Evolutionary conservation across 2,113 vertebrate species (phyloP), one percentile per base, ranked within the genome.

Genomic region (Sula dactylatra): DNA sequence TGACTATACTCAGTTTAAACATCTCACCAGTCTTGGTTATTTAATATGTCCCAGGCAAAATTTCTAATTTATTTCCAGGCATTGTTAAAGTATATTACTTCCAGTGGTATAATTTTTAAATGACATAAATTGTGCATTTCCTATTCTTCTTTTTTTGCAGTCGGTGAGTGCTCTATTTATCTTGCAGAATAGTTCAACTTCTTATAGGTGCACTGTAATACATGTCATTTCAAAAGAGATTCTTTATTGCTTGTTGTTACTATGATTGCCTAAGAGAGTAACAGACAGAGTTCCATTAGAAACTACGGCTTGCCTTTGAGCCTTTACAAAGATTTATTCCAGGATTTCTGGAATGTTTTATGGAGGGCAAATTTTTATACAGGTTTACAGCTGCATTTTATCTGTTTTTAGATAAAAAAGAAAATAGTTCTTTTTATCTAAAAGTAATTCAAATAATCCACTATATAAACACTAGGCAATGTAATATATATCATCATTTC

Each of bases 221-320:
- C 19, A 54, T 36, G 49, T 55, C 84, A 86, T 73, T 97, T 97
- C 94, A 91, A 92, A 91, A 95, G 73, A 81, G 40, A 47, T 96
- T 92, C 54, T 97, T 98, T 97, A 97, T 78, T 96, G 86, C 79
- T 92, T 86, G 66, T 64, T 97, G 93, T 94, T 96, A 91, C 66
- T 58, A 22, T 90, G 88, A 93, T 94, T 96, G 70, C 93, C 82
- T 87, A 12, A 59, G 77, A 96, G 91, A 98, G 88, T 76, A 93
- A 91, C 64, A 96, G 79, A 76, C 70, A 86, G 16, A 89, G 73
- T 61, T 97, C 77, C 88, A 79, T 92, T 84, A 94, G 94, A 97
- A 97, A 96, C 67, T 92, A 62, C 3, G 9, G 69, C 52, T 88
- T 93, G 65, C 79, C 44, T 94, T 95, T 95, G 78, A 95, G 40